Evolutionary conservation across 2,888 invertebrate genomes (phyloP), one percentile per base, ranked within the genome.

Genomic region (Apotomis turbidana): DNA sequence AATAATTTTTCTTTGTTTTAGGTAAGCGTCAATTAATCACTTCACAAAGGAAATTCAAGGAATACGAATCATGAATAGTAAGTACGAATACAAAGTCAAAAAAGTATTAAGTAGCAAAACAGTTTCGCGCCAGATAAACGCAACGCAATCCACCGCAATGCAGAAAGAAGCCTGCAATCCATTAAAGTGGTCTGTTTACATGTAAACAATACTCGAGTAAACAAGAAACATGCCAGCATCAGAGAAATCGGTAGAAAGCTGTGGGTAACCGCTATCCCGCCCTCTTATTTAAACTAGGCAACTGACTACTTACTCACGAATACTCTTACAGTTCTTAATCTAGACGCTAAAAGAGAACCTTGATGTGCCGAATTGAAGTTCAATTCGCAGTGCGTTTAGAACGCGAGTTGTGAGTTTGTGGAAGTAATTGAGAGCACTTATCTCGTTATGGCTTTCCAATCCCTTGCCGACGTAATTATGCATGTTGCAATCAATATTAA

Each of bases 231-330:
- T 75, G 76, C 78, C 77, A 78, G 78, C 80, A 77, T 77, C 81
- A 81, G 87, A 81, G 89, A 87, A 87, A 89, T 87, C 86, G 74
- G 75, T 86, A 87, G 90, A 91, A 90, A 90, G 90, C 78, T 83
- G 90, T 76, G 90, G 90, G 88, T 85, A 84, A 77, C 87, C 87
- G 75, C 82, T 77, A 78, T 68, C 73, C 80, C 86, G 83, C 87
- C 89, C 78, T 81, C 88, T 86, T 80, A 87, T 90, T 90, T 86
- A 89, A 89, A 89, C 83, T 87, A 90, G 90, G 75, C 84, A 86
- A 83, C 82, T 81, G 55, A 27, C 46, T 49, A 41, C 41, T 66
- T 27, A 46, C 13, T 57, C 44, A 44, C 15, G 54, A 46, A 44
- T 55, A 66, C 55, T 66, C 66, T 52, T 57, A 66, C 78, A 78